Evolutionary conservation across 2,888 invertebrate genomes (phyloP).

Genomic region (Melipona bicolor): DNA sequence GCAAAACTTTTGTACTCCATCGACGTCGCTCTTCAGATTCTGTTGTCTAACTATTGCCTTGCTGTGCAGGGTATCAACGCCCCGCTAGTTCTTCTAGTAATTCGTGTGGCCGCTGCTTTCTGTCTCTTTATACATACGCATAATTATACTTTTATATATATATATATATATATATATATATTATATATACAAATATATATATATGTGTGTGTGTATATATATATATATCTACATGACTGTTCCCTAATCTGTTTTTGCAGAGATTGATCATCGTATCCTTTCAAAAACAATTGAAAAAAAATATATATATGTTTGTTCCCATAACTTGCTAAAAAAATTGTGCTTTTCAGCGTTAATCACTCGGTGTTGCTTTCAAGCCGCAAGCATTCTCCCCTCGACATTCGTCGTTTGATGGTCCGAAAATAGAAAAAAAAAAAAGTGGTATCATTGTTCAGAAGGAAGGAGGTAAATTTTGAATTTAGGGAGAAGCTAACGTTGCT

Average conservation of each 20-base stretch:
- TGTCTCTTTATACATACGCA: slow-evolving; percentile 66
- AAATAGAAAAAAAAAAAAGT: neutral
- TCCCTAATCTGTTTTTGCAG: slow-evolving; percentile 27
- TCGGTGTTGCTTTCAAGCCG: slow-evolving; percentile 23
- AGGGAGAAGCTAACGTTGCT: neutral
- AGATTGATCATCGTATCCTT: slow-evolving; percentile 47
- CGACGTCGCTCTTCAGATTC: slow-evolving; percentile 57
- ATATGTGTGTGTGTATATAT: too few species aligned
- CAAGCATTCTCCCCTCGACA: slow-evolving; percentile 1
- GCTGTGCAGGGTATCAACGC: slow-evolving; percentile 65
- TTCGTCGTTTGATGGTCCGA: neutral
- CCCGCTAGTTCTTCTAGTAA: slow-evolving; percentile 68
- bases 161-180: slow-evolving; percentile 36
- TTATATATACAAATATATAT: slow-evolving; percentile 34
- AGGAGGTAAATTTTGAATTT: neutral
- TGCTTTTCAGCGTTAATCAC: slow-evolving; percentile 7
- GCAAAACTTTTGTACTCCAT: neutral
- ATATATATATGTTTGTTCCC: neutral
- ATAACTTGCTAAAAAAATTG: neutral
- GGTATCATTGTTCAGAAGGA: neutral
- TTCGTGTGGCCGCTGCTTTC: slow-evolving; percentile 72
- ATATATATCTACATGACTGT: slow-evolving; percentile 48
- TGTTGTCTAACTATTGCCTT: slow-evolving; percentile 66
- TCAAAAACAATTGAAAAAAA: neutral
- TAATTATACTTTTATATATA: slow-evolving; percentile 48